Conservation (phyloP, 2,888 invertebrate species). For the Nymphalis polychloros region DNA sequence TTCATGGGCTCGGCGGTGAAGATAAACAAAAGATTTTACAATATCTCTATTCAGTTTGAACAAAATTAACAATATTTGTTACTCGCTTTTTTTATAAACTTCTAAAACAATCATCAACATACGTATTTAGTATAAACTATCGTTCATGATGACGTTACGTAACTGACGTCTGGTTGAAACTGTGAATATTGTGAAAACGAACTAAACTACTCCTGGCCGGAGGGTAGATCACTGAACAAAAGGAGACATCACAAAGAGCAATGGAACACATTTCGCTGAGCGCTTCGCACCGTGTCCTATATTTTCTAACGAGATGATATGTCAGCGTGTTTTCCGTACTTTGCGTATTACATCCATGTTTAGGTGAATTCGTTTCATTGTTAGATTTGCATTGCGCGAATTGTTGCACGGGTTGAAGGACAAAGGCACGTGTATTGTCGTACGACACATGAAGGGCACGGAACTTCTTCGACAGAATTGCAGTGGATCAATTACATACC, state of each 20-base stretch:
- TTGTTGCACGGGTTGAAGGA: not conserved
- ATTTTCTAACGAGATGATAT: slow-evolving; percentile 78
- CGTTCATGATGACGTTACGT: slow-evolving; percentile 16
- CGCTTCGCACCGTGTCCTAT: slow-evolving; percentile 71
- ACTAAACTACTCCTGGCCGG: slow-evolving; percentile 46
- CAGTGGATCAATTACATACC: no score
- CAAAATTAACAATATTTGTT: no score
- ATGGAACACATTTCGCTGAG: slow-evolving; percentile 73
- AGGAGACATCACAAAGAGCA: slow-evolving; percentile 75
- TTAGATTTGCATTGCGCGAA: not conserved
- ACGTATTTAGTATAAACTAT: slow-evolving; percentile 1
- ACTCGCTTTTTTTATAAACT: no score
- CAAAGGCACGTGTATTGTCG: no score
- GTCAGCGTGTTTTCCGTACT: slow-evolving; percentile 58
- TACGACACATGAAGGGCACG: no score
- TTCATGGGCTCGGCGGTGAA: no score
- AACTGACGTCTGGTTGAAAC: slow-evolving; percentile 30
- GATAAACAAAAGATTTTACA: no score
- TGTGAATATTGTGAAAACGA: slow-evolving; percentile 42
- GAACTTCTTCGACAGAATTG: no score
- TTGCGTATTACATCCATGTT: slow-evolving; percentile 30
- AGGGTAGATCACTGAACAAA: slow-evolving; percentile 72
- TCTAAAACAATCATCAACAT: not conserved
- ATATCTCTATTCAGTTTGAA: no score
- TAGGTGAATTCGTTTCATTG: slow-evolving; percentile 25